Conservation (phyloP, 2,888 invertebrate genomes). For the Incurvaria masculella region DNA sequence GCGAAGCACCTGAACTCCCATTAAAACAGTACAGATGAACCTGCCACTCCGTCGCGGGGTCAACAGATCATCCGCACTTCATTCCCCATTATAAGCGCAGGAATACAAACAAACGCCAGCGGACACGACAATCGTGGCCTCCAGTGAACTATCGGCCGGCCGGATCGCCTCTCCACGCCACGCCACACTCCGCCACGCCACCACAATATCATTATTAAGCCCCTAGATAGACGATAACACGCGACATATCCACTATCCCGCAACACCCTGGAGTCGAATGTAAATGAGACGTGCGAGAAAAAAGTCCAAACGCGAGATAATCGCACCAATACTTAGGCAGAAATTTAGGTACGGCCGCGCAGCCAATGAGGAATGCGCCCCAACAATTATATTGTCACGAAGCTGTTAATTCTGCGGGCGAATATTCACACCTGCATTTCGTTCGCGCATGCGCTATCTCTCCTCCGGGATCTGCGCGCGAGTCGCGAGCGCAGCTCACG, state of each 20-base stretch:
- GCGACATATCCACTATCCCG: constrained; percentile 6
- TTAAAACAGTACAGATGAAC: neutral
- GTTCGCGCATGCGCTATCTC: neutral
- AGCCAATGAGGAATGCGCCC: constrained; percentile 38
- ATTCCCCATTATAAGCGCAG: neutral
- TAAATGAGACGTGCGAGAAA: constrained; percentile 50
- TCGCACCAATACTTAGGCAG: constrained; percentile 46
- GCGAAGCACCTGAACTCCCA: too few species aligned
- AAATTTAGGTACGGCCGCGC: constrained; percentile 38
- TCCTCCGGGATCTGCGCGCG: neutral
- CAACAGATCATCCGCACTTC: neutral
- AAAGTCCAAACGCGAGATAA: constrained; percentile 34
- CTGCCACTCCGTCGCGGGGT: neutral
- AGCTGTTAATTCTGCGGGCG: constrained; percentile 19
- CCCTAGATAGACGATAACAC: constrained; percentile 16
- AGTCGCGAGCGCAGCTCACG: neutral
- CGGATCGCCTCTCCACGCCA: constrained; percentile 20
- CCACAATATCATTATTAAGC: constrained; percentile 41
- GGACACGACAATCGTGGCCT: neutral
- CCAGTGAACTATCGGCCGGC: constrained; percentile 11
- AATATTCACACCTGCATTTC: neutral
- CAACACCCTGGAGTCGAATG: constrained; percentile 28
- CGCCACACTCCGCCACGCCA: constrained; percentile 9
- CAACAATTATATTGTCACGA: constrained; percentile 56
- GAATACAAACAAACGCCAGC: neutral